Base-by-base conservation (phyloP, 2,113 vertebrate species). In the Malaclemys terrapin region DNA sequence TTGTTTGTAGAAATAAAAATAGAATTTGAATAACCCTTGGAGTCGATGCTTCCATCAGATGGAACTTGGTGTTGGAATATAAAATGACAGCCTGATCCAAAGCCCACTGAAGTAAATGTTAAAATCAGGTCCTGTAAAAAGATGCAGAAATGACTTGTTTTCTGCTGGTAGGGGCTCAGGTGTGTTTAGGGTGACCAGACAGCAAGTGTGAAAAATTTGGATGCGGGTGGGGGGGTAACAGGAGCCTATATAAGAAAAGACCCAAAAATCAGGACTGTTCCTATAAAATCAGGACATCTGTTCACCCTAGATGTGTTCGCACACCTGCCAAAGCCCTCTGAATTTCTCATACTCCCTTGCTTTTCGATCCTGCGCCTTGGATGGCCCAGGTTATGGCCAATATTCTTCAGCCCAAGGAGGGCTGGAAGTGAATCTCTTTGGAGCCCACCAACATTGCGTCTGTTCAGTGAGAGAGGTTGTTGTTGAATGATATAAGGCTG, bases 1-100 rank as follows among this genome's bases (percentile, higher is more conserved):
- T 95, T 97, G 91, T 97, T 90, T 95, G 81, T 75, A 94, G 79
- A 96, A 94, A 65, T 35, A 97, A 95, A 96, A 98, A 96, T 95
- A 97, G 91, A 82, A 8, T 90, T 94, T 94, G 91, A 92, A 93
- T 54, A 94, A 84, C 10, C 24, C 76, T 96, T 0, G 0, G 45
- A 84, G 89, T 87, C 75, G 56, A 82, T 96, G 85, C 47, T 86
- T 54, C 89, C 91, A 94, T 94, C 45, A 49, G 84, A 75, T 27
- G 0, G 54, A 90, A 87, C 0, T 0, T 81, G 90, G 25, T 80
- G 25, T 80, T 87, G 38, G 79, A 94, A 92, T 69, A 88, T 8
- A 87, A 80, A 94, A 87, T 38, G 11, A 5, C 57, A 88, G 94
- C 35, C 53, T 79, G 83, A 79, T 94, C 88, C 93, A 94, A 20